These are phyloP conservation scores for Aleiodes leptofemur DNA, from an alignment of 2,888 invertebrate species.

Conservation along the genomic window DNA sequence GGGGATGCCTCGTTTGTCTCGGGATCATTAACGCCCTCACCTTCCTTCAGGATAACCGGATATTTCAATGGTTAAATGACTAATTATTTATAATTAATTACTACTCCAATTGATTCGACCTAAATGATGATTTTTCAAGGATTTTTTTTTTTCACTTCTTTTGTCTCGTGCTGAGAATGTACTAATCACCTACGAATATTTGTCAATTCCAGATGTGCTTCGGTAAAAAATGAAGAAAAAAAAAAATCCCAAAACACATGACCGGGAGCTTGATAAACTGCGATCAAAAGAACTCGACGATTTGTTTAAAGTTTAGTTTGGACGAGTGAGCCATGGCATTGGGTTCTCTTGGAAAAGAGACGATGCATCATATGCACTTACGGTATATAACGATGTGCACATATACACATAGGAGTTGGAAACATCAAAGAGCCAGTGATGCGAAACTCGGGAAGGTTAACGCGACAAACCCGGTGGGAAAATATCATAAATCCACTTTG, in stretches of 20 bases:
- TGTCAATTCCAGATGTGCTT: background rate
- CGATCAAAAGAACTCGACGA: conserved; percentile 66
- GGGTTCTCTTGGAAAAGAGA: conserved; percentile 41
- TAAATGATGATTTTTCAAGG: conserved; percentile 10
- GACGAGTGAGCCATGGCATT: conserved; percentile 40
- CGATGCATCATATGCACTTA: conserved; percentile 59
- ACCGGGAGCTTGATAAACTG: conserved; percentile 32
- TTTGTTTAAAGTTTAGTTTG: conserved; percentile 62
- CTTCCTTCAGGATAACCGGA: background rate
- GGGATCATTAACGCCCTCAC: conserved; percentile 20
- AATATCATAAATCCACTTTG: conserved; percentile 74
- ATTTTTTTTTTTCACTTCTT: background rate
- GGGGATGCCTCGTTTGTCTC: conserved; percentile 39
- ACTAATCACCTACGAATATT: conserved; percentile 3
- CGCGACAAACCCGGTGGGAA: conserved; percentile 63
- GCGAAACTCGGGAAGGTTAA: conserved; percentile 50
- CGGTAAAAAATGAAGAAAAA: background rate
- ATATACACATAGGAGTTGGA: conserved; percentile 53
- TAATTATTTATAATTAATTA: conserved; percentile 72
- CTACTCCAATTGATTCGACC: background rate
- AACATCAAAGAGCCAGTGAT: conserved; percentile 66
- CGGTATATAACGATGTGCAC: conserved; percentile 57
- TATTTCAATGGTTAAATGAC: conserved; percentile 60
- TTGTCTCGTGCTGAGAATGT: background rate
- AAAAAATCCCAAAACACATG: too few relatives aligned